A percentile compares a stretch with the other conserved stretches of the same genome.
These are phyloP conservation scores for Rosalia funebris DNA, from an alignment of 2,888 invertebrate species.

Conservation along the genomic window DNA sequence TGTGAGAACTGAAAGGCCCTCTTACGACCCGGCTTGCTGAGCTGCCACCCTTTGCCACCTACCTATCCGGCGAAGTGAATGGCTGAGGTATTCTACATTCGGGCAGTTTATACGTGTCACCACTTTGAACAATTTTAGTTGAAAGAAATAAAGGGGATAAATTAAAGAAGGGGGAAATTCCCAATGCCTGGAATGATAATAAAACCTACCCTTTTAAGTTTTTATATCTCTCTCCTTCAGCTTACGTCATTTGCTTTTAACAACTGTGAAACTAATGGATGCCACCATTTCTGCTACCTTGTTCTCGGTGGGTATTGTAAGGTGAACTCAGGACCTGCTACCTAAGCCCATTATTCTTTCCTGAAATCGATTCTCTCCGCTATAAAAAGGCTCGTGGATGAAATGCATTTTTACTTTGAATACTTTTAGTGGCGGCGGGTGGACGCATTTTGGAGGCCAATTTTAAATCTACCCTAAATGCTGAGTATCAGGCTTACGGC, in stretches of 20 bases:
- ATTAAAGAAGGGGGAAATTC: slow-evolving; percentile 53
- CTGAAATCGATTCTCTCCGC: slow-evolving; percentile 53
- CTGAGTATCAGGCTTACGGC: not conserved
- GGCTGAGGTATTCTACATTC: slow-evolving; percentile 29
- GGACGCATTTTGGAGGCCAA: slow-evolving; percentile 11
- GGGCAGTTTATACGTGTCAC: slow-evolving; percentile 54
- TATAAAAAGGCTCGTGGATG: slow-evolving; percentile 52
- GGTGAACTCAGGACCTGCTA: slow-evolving; percentile 55
- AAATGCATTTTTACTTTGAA: slow-evolving; percentile 52
- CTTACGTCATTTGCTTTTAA: slow-evolving; percentile 63
- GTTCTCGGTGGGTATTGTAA: slow-evolving; percentile 53
- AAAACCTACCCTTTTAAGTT: slow-evolving; percentile 59
- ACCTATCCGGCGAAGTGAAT: slow-evolving; percentile 22
- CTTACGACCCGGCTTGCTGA: slow-evolving; percentile 10
- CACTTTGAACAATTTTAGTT: slow-evolving; percentile 50
- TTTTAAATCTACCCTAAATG: not conserved
- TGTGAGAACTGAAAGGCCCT: slow-evolving; percentile 11
- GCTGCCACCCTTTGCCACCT: slow-evolving; percentile 5
- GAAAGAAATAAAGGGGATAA: slow-evolving; percentile 55
- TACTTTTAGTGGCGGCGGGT: slow-evolving; percentile 22
- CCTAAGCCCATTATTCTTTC: slow-evolving; percentile 59
- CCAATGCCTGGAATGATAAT: slow-evolving; percentile 57
- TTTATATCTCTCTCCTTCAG: slow-evolving; percentile 54
- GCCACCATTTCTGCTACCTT: slow-evolving; percentile 58
- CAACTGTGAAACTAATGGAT: slow-evolving; percentile 63